These are phyloP conservation scores for Diplodus puntazzo DNA, from an alignment of 2,797 vertebrate species.

Conservation along the genomic window DNA sequence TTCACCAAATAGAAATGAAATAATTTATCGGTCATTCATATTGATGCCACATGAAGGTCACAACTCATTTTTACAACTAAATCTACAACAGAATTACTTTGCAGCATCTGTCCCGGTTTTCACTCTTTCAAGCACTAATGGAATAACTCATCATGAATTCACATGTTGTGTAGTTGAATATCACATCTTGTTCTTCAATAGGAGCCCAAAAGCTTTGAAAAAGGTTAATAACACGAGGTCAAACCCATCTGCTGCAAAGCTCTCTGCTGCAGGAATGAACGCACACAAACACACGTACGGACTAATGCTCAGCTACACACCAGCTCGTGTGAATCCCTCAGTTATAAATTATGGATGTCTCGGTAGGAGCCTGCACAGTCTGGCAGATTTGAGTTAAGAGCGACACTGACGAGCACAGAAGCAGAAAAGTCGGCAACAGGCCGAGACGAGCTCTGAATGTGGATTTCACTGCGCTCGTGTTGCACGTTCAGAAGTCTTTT, in stretches of 20 bases:
- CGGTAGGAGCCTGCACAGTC: slow-evolving; percentile 36
- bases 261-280: neutral
- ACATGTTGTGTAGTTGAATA: neutral
- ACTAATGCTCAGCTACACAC: neutral
- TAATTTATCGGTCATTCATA: neutral
- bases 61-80: neutral
- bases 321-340: slow-evolving; percentile 3
- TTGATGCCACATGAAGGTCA: neutral
- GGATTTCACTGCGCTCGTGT: neutral
- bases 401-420: slow-evolving; percentile 11
- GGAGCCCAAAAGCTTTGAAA: neutral
- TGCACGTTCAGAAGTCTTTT: neutral
- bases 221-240: slow-evolving; percentile 23
- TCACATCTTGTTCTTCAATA: neutral
- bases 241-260: slow-evolving; percentile 5
- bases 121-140: too few species aligned
- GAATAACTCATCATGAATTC: neutral
- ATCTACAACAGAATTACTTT: neutral
- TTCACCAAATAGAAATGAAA: neutral
- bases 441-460: neutral
- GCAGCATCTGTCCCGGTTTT: neutral
- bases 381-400: slow-evolving; percentile 24
- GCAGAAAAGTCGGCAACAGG: slow-evolving; percentile 4
- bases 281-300: neutral
- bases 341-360: slow-evolving; percentile 44